Conservation (phyloP, 1,140 invertebrate genomes). For the Brachionus rotundiformis region DNA sequence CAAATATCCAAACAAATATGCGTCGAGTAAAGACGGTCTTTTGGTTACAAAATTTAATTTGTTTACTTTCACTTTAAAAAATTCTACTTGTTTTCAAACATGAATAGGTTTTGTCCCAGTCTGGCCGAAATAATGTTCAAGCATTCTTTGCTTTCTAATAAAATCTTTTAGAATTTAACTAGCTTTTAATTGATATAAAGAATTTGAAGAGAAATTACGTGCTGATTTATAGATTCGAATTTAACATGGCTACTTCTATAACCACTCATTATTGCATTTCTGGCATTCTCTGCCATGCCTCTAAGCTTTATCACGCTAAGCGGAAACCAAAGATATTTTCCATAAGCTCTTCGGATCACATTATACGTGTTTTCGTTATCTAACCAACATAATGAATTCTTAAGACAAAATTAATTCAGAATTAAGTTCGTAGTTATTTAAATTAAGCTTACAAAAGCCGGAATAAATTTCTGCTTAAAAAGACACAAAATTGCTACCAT, state of each 20-base stretch:
- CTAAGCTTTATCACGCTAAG: slow-evolving; percentile 12
- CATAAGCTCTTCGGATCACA: slow-evolving; percentile 33
- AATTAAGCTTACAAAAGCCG: slow-evolving; percentile 42
- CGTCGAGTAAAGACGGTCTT: slow-evolving; percentile 16
- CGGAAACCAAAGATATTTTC: slow-evolving; percentile 34
- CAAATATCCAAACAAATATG: slow-evolving; percentile 49
- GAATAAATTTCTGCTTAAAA: slow-evolving; percentile 47
- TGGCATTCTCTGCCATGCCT: not conserved
- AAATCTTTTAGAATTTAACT: not conserved
- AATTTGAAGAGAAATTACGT: slow-evolving; percentile 4
- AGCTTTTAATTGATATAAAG: not conserved
- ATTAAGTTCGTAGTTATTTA: not conserved
- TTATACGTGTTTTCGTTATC: slow-evolving; percentile 44
- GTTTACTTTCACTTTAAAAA: not conserved
- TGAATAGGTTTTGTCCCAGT: slow-evolving; percentile 16
- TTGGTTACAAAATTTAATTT: not conserved
- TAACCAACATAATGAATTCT: slow-evolving; percentile 39
- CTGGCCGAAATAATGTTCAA: not conserved
- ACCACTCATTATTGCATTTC: not conserved
- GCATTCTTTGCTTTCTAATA: slow-evolving; percentile 41
- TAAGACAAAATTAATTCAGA: not conserved
- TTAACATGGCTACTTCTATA: slow-evolving; percentile 18
- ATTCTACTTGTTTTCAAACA: slow-evolving; percentile 40
- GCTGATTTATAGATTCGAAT: slow-evolving; percentile 10
- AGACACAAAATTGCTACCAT: slow-evolving; percentile 30